A percentile compares a stretch with the other conserved stretches of the same genome.
Conservation (phyloP, 2,888 invertebrate species). For the Macaria notata region DNA sequence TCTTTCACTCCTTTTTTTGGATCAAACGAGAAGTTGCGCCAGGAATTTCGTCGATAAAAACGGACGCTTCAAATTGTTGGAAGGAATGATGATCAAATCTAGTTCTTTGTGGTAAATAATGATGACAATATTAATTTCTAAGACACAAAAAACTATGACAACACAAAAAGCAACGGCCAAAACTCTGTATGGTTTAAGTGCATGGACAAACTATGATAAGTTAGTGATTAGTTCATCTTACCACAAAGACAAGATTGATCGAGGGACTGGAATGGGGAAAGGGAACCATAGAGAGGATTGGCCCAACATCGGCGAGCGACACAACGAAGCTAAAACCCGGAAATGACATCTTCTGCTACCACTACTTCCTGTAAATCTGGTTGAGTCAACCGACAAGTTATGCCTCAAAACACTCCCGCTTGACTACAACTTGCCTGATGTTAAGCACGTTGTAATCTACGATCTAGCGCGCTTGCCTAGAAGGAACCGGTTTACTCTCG, state of each 20-base stretch:
- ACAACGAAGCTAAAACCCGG: conserved; percentile 45
- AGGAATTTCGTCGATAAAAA: no score
- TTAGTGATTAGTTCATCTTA: conserved; percentile 23
- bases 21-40: no score
- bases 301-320: conserved; percentile 65
- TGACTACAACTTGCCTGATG: no score
- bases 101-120: conserved; percentile 29
- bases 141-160: conserved; percentile 33
- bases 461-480: no score
- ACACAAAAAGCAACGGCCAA: conserved; percentile 71
- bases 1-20: no score
- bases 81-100: conserved; percentile 1
- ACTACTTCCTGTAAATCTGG: conserved; percentile 1
- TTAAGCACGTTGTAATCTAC: no score
- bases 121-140: conserved; percentile 9
- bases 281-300: conserved; percentile 78
- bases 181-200: conserved; percentile 64
- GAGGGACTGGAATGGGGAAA: conserved; percentile 31
- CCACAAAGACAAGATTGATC: conserved; percentile 30
- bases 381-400: no score
- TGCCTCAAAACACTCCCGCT: no score
- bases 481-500: no score
- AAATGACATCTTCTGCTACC: conserved; percentile 58
- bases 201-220: conserved; percentile 28
- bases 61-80: not conserved